Evolutionary conservation across 2,888 invertebrate genomes (phyloP).

Genomic region (Agriotes lineatus): DNA sequence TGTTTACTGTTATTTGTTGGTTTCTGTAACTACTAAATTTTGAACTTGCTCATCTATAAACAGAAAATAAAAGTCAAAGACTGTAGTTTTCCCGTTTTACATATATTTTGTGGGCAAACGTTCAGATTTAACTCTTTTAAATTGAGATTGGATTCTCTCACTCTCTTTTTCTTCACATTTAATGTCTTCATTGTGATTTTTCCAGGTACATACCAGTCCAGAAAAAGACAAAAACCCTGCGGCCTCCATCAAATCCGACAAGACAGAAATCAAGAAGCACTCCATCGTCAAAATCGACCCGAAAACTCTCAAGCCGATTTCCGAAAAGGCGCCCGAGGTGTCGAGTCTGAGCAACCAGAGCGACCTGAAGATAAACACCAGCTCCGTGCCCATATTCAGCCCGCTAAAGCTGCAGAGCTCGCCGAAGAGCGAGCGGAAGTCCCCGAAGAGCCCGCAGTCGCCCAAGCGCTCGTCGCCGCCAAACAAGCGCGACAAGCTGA

Average conservation of each 20-base stretch:
- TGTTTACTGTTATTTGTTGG: too few relatives aligned
- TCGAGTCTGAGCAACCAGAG: slow-evolving; percentile 56
- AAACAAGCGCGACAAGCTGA: slow-evolving; percentile 55
- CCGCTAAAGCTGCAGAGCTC: slow-evolving; percentile 63
- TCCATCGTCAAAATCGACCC: slow-evolving; percentile 71
- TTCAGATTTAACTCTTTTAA: too few relatives aligned
- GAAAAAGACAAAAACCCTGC: slow-evolving; percentile 61
- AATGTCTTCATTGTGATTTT: too few relatives aligned
- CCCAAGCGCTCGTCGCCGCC: slow-evolving; percentile 49
- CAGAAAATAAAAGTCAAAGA: too few relatives aligned
- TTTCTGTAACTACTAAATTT: too few relatives aligned
- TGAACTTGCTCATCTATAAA: too few relatives aligned
- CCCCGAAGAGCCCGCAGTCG: slow-evolving; percentile 62
- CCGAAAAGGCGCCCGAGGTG: slow-evolving; percentile 62
- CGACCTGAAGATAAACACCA: slow-evolving; percentile 63
- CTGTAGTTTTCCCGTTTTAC: too few relatives aligned
- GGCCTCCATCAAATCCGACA: slow-evolving; percentile 45
- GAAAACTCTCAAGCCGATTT: slow-evolving; percentile 70
- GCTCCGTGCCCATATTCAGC: slow-evolving; percentile 65
- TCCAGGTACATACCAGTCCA: slow-evolving; percentile 63
- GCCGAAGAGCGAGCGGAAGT: slow-evolving; percentile 59
- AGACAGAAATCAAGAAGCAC: slow-evolving; percentile 63
- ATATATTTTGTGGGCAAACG: too few relatives aligned
- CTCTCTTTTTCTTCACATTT: too few relatives aligned
- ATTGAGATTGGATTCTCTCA: too few relatives aligned